phyloP scores from a whole-genome alignment of 1,140 invertebrate species.

The Drosophila mauritiana region DNA sequence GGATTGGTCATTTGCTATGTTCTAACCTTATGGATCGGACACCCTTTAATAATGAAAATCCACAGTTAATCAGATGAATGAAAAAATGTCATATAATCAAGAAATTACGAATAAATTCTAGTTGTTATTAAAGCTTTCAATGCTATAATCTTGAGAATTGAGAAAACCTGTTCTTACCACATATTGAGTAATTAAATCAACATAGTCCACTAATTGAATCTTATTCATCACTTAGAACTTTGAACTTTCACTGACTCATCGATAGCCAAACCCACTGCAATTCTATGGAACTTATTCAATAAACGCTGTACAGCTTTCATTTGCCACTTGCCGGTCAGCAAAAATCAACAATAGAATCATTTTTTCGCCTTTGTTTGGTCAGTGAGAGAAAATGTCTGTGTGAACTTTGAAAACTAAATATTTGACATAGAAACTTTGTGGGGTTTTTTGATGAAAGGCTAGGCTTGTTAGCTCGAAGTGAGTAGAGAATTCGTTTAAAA shows the following conservation, averaged over 20 bases:
- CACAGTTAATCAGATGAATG: background rate
- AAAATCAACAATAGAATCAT: constrained; percentile 37
- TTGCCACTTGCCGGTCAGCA: constrained; percentile 3
- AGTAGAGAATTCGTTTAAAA: background rate
- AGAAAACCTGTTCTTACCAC: background rate
- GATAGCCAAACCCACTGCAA: constrained; percentile 4
- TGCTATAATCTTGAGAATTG: background rate
- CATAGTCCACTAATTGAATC: background rate
- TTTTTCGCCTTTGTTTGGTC: constrained; percentile 25
- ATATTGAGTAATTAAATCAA: background rate
- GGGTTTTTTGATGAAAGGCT: constrained; percentile 32
- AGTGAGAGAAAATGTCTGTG: constrained; percentile 29
- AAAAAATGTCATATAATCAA: constrained; percentile 6
- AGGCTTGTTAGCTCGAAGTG: constrained; percentile 5
- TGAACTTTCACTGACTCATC: constrained; percentile 38
- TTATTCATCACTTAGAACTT: constrained; percentile 14
- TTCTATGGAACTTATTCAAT: constrained; percentile 6
- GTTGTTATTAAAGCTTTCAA: background rate
- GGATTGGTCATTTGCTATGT: constrained; percentile 21
- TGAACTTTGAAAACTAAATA: constrained; percentile 33
- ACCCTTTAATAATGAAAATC: background rate
- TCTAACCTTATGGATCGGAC: constrained; percentile 12
- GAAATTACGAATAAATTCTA: constrained; percentile 10
- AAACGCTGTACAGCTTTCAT: background rate
- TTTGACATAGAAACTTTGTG: constrained; percentile 19